Base-by-base conservation (phyloP, 2,888 invertebrate genomes). In the Caenorhabditis parvicauda region DNA sequence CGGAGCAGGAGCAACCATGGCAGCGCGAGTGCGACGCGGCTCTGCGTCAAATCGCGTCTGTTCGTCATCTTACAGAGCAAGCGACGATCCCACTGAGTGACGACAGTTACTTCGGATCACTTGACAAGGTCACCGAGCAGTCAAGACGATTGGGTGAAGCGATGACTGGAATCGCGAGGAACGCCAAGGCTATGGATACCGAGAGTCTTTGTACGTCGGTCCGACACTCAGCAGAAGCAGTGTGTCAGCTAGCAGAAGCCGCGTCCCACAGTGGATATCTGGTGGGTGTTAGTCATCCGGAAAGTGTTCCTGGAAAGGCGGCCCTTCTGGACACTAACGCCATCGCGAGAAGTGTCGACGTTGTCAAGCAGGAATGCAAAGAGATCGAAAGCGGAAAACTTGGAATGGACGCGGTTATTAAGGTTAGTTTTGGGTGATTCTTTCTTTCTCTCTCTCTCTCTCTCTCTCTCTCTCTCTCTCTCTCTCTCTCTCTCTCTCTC, bases 11-110 rank as follows among this genome's bases (percentile, higher is more conserved):
- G 91, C 0, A 91, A 0, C 94, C 95, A 0, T 93, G 95, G 0
- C 93, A 94, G 84, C 91, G 90, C 82, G 95, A 96, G 81, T 96
- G 96, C 83, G 92, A 92, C 81, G 93, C 90, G 70, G 94, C 95
- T 0, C 88, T 95, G 51, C 86, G 94, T 65, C 90, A 90, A 82
- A 92, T 96, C 58, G 89, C 90, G 83, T 88, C 90, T 54, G 87
- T 90, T 82, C 87, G 88, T 21, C 88, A 90, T 1, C 85, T 93
- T 61, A 85, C 96, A 46, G 89, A 89, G 71, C 88, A 89, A 80
- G 91, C 93, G 19, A 87, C 87, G 46, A 91, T 94, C 82, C 92
- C 94, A 0, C 87, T 94, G 72, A 89, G 87, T 74, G 91, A 91
- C 69, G 87, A 88, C 54, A 89, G 90, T 0, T 70, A 68, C 59